Conservation (phyloP, 2,797 vertebrate species). For the Alauda arvensis region DNA sequence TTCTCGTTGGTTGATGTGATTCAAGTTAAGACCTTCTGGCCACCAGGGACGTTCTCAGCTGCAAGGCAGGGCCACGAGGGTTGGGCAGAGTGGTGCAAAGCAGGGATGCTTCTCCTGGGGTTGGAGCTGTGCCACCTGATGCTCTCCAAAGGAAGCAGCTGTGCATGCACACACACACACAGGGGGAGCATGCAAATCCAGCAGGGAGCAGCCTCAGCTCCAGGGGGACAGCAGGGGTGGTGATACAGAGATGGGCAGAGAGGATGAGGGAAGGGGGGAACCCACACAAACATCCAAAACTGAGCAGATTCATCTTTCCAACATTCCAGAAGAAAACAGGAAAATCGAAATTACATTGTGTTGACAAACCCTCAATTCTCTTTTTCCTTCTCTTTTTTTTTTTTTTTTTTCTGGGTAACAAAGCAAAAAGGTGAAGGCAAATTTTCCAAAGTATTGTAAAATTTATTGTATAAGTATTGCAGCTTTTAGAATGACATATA, state of each 20-base stretch:
- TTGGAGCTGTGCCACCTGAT: constrained; percentile 28
- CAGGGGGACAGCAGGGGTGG: neutral
- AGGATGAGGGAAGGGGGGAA: neutral
- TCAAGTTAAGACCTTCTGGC: constrained; percentile 44
- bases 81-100: constrained; percentile 4
- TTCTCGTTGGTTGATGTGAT: neutral
- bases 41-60: constrained; percentile 8
- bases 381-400: neutral
- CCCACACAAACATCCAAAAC: neutral
- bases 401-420: constrained; percentile 1
- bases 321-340: neutral
- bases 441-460: constrained; percentile 76
- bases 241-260: neutral
- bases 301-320: neutral
- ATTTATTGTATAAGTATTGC: constrained; percentile 82
- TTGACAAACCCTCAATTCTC: neutral
- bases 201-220: neutral
- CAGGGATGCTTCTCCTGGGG: constrained; percentile 18
- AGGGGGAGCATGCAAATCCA: constrained; percentile 1
- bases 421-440: constrained; percentile 52
- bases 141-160: neutral
- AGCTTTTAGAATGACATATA: constrained; percentile 74
- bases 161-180: neutral
- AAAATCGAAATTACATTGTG: constrained; percentile 15
- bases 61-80: constrained; percentile 14